Percentiles rank a stretch among this genome's conserved stretches.
Conservation (phyloP, 1,140 invertebrate genomes). For the Steinernema khuongi region DNA sequence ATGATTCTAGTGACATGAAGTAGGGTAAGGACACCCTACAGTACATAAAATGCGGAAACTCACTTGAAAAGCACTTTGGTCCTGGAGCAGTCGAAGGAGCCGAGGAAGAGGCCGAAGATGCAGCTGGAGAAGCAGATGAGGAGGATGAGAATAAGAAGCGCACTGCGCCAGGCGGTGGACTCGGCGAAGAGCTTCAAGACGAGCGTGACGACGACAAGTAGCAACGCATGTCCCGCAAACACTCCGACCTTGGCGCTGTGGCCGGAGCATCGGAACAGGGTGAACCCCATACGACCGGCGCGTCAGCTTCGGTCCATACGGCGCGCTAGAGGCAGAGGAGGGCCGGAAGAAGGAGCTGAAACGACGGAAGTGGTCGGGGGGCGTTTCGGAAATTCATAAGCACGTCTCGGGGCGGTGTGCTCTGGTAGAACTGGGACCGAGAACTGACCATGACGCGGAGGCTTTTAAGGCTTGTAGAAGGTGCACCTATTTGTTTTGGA, state of each 20-base stretch:
- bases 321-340: neutral
- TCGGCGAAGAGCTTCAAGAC: slow-evolving; percentile 8
- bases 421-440: too few species aligned
- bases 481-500: too few species aligned
- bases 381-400: neutral
- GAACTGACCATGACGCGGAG: too few species aligned
- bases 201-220: neutral
- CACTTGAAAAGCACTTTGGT: neutral
- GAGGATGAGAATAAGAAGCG: neutral
- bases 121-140: slow-evolving; percentile 14
- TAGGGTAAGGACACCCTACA: neutral
- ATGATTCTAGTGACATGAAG: neutral
- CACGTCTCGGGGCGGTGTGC: too few species aligned
- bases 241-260: slow-evolving; percentile 5
- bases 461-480: too few species aligned
- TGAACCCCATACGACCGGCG: neutral
- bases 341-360: neutral
- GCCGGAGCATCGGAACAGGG: slow-evolving; percentile 1
- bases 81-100: neutral
- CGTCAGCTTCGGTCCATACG: neutral
- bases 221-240: neutral
- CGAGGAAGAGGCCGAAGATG: slow-evolving; percentile 5
- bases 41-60: neutral
- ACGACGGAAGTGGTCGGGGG: neutral
- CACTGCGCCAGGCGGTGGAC: neutral